Percentiles rank a stretch among this genome's conserved stretches.
These are phyloP conservation scores for Atrichornis clamosus DNA, from an alignment of 2,113 vertebrate species.

Conservation along the genomic window DNA sequence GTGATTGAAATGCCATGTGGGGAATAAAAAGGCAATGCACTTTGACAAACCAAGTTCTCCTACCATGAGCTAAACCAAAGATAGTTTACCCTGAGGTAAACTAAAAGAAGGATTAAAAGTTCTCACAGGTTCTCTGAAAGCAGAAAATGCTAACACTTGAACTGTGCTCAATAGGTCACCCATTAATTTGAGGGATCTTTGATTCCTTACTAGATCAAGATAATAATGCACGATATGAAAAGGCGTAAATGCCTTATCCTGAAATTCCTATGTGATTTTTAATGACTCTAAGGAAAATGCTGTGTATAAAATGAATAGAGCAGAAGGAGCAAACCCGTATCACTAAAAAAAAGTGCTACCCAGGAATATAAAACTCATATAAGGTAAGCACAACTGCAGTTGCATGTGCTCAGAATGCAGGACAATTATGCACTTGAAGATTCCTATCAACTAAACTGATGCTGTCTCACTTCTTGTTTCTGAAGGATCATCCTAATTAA, in stretches of 20 bases:
- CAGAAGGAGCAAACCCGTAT: not conserved
- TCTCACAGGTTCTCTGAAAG: not conserved
- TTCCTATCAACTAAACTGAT: not conserved
- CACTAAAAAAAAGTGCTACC: not conserved
- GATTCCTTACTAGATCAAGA: not conserved
- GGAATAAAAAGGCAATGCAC: not conserved
- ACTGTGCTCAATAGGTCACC: not conserved
- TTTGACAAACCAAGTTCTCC: not conserved
- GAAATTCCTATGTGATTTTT: not conserved
- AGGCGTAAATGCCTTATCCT: not conserved
- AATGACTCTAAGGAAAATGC: not conserved
- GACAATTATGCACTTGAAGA: not conserved
- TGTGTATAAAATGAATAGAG: not conserved
- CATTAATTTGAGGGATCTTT: not conserved
- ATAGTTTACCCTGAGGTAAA: not conserved
- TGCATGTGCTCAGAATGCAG: slow-evolving; percentile 27
- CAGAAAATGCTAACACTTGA: not conserved
- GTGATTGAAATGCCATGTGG: not conserved
- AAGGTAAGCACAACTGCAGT: slow-evolving; percentile 17
- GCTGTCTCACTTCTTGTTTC: not conserved
- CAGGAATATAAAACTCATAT: not conserved
- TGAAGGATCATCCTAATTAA: not conserved
- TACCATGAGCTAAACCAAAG: not conserved
- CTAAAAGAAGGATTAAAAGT: not conserved
- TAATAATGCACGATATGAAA: not conserved